Conservation (phyloP, 2,113 vertebrate genomes). For the Lates calcarifer region DNA sequence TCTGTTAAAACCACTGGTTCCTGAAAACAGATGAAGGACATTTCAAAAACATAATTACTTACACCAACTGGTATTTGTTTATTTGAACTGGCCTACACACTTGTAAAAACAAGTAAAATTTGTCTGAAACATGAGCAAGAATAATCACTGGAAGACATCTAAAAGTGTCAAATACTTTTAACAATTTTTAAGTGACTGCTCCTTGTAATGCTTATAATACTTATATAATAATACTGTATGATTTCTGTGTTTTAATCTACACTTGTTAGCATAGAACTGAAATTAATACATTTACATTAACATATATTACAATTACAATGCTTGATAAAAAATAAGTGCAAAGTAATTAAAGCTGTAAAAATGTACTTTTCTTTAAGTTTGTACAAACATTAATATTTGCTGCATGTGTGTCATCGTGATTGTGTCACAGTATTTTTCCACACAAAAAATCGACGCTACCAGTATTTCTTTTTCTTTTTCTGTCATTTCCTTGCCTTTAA, state of each 20-base stretch:
- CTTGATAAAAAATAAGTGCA: too few species aligned
- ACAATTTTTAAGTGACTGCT: not conserved
- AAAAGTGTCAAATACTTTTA: too few species aligned
- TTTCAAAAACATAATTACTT: not conserved
- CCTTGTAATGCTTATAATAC: not conserved
- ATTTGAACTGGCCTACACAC: not conserved
- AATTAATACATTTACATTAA: not conserved
- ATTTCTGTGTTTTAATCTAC: not conserved
- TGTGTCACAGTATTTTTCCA: not conserved
- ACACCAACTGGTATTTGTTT: not conserved
- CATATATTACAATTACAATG: not conserved
- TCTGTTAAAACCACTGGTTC: constrained; percentile 97
- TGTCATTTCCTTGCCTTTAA: too few species aligned
- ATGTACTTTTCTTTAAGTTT: not conserved
- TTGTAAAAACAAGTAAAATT: not conserved
- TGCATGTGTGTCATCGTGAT: not conserved
- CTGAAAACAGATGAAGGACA: constrained; percentile 76
- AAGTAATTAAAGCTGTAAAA: not conserved
- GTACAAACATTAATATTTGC: not conserved
- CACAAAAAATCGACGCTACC: too few species aligned
- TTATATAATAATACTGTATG: not conserved
- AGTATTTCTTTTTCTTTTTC: too few species aligned
- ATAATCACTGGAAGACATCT: not conserved
- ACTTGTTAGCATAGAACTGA: not conserved
- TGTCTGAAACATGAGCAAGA: not conserved